Base-by-base conservation (phyloP, 2,113 vertebrate genomes). In the Chinchilla lanigera region DNA sequence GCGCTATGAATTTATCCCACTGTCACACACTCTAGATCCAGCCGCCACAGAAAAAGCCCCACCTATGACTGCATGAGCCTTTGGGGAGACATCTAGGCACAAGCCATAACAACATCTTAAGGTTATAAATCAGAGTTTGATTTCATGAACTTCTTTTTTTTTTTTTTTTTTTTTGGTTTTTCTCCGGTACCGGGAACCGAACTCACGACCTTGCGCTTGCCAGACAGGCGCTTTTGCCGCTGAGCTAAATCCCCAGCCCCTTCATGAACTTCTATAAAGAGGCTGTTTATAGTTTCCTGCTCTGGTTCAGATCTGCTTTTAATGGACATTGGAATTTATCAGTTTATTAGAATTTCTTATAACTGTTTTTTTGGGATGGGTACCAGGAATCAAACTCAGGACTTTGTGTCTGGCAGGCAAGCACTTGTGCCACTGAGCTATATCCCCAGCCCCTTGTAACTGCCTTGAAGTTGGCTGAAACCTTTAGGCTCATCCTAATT, bases 111-210 rank as follows among this genome's bases (percentile, higher is more conserved):
- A 7, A 44, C 22, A 61, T 61, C 50, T 90, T 77, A 41, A 92
- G 28, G 44, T 38, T 33, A 35, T 63, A 92, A 88, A 26, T 88
- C 44, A 95, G 47, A 86, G n/a, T 94, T 90, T 84, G 9, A 60
- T 52, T 92, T 88, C 6, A 22, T 61, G 17, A 86, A 95, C 33
- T 90, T 85, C 38, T 94, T n/a, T n/a, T n/a, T n/a, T n/a, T n/a
- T n/a, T n/a, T n/a, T n/a, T n/a, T n/a, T n/a, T n/a, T n/a, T n/a
- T n/a, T n/a, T n/a, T n/a, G n/a, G n/a, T n/a, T n/a, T n/a, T n/a
- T n/a, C n/a, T n/a, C n/a, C n/a, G n/a, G n/a, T n/a, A n/a, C n/a
- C n/a, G n/a, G n/a, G n/a, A n/a, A n/a, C n/a, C n/a, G n/a, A n/a
- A n/a, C n/a, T n/a, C n/a, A n/a, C n/a, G n/a, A n/a, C n/a, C n/a